Base-by-base conservation (phyloP, 2,888 invertebrate genomes). In the Sthenelais limicola region DNA sequence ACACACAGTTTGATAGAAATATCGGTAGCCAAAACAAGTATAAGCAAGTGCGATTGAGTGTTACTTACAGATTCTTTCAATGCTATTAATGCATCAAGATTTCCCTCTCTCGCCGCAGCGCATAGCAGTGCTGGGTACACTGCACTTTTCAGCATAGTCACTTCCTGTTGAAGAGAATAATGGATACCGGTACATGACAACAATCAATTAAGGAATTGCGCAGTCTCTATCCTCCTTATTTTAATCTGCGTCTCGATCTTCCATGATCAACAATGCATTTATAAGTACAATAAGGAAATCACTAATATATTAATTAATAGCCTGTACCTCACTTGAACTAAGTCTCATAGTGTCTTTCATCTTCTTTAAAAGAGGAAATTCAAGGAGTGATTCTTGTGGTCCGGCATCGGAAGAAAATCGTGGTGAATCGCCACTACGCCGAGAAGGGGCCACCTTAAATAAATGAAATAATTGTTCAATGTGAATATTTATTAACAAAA, bases 91-190 rank as follows among this genome's bases (percentile, higher is more conserved):
- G 91, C 91, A 24, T 85, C 84, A 0, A 90, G 81, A 77, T 92
- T 90, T 0, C 89, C 89, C 18, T 79, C 75, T 52, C 89, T 87
- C 0, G 92, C 92, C 0, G 93, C 92, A 26, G 91, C 89, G 83
- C 91, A 92, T 71, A 93, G 86, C 88, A 94, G 90, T 0, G 92
- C 92, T 0, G 93, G 93, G 78, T 92, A 92, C 3, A 94, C 87
- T 0, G 92, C 90, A 21, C 86, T 83, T 30, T 85, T 78, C 32
- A 86, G 73, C 52, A 80, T 78, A 7, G 70, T 26, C 9, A 81
- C 74, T 73, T 85, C 85, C 81, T 84, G 77, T 18, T 49, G 62
- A 33, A 43, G n/a, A 15, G n/a, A 15, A 43, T 18, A 43, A 18
- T 18, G n/a, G n/a, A 15, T 18, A 43, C 12, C 12, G 12, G n/a